phyloP scores from a whole-genome alignment of 1,140 invertebrate species.

The Branchinecta lynchi region DNA sequence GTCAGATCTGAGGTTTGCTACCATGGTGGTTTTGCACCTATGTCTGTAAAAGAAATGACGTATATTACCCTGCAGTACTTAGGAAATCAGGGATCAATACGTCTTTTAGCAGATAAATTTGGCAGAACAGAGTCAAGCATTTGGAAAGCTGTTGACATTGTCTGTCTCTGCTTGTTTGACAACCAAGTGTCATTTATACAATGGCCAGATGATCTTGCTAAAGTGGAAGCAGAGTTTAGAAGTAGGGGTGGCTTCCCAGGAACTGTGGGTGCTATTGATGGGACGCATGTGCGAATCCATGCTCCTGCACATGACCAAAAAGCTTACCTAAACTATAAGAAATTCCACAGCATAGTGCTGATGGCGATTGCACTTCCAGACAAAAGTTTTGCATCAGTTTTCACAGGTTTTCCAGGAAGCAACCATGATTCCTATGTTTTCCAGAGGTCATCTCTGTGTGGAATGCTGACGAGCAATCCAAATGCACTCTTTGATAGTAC shows the following conservation, averaged over 20 bases:
- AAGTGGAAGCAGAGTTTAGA: conserved; percentile 10
- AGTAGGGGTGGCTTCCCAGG: conserved; percentile 14
- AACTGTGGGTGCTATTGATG: conserved; percentile 17
- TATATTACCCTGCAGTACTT: conserved; percentile 10
- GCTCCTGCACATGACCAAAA: conserved; percentile 16
- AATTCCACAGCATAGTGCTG: conserved; percentile 13
- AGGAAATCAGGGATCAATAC: conserved; percentile 2
- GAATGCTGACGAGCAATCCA: not conserved
- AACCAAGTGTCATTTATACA: conserved; percentile 11
- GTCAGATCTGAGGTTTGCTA: not conserved
- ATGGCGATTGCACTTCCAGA: conserved; percentile 12
- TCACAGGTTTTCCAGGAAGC: conserved; percentile 19
- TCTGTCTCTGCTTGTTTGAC: conserved; percentile 3
- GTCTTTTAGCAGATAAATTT: conserved; percentile 11
- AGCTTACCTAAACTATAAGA: conserved; percentile 18
- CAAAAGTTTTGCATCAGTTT: conserved; percentile 10
- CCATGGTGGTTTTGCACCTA: not conserved
- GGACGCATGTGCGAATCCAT: conserved; percentile 13
- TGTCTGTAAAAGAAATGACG: not conserved
- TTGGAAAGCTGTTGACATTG: not conserved
- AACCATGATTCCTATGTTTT: conserved; percentile 17
- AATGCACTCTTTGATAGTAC: not conserved
- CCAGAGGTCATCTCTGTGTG: not conserved
- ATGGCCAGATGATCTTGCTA: not conserved
- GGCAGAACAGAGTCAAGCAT: not conserved